Conservation (phyloP, 2,797 vertebrate genomes). For the Tympanoctomys barrerae region DNA sequence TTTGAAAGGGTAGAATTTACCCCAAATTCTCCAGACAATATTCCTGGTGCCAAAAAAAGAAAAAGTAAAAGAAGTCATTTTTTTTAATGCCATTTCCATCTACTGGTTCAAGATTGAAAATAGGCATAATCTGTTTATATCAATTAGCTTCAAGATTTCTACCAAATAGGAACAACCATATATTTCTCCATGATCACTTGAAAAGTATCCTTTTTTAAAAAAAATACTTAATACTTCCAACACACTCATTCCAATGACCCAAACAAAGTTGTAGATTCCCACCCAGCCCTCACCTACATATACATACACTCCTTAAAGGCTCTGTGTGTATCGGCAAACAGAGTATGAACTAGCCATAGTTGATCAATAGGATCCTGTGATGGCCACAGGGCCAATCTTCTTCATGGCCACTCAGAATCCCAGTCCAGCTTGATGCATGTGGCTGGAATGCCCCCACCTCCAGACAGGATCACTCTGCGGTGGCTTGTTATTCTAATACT, state of each 20-base stretch:
- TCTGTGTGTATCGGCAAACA: background rate
- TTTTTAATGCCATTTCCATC: background rate
- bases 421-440: background rate
- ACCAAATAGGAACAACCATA: background rate
- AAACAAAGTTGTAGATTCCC: background rate
- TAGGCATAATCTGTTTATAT: background rate
- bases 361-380: background rate
- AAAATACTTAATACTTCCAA: background rate
- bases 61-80: background rate
- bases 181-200: conserved; percentile 2
- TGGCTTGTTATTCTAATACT: background rate
- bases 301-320: background rate
- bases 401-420: background rate
- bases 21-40: background rate
- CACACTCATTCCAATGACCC: background rate
- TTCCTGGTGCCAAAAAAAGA: background rate
- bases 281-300: background rate
- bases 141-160: background rate
- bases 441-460: background rate
- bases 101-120: conserved; percentile 1
- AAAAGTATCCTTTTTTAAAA: conserved; percentile 23
- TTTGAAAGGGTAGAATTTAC: conserved; percentile 8
- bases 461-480: background rate
- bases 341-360: conserved; percentile 14
- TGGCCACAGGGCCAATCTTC: background rate